Evolutionary conservation across 2,113 vertebrate genomes (phyloP).

Genomic region (Ptilonorhynchus violaceus): DNA sequence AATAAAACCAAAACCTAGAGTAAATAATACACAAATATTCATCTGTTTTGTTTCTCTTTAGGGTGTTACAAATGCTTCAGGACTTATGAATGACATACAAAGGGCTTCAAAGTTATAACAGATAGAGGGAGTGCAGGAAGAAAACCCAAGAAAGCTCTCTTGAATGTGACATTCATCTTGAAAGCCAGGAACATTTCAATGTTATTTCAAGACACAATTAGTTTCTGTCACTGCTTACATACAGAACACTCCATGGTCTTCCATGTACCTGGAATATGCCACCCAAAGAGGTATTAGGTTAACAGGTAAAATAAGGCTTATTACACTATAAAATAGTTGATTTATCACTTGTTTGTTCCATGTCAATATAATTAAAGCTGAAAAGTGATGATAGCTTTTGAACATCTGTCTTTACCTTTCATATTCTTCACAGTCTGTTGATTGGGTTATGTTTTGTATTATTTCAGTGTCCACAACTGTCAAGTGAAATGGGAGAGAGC

Average conservation of each 20-base stretch:
- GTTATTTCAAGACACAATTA: neutral
- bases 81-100: neutral
- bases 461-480: slow-evolving; percentile 82
- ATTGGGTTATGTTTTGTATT: slow-evolving; percentile 77
- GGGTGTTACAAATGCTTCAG: neutral
- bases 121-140: neutral
- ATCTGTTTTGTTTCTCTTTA: neutral
- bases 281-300: neutral
- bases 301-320: slow-evolving; percentile 23
- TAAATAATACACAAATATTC: neutral
- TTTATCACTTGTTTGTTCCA: slow-evolving; percentile 61
- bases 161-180: neutral
- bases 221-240: neutral
- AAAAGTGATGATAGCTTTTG: slow-evolving; percentile 73
- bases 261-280: neutral
- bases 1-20: neutral
- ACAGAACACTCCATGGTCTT: neutral
- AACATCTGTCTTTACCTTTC: slow-evolving; percentile 79
- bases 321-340: slow-evolving; percentile 55
- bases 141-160: neutral
- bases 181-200: neutral
- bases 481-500: slow-evolving; percentile 68
- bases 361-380: slow-evolving; percentile 76
- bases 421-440: slow-evolving; percentile 80
- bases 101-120: neutral